Base-by-base conservation (phyloP, 2,113 vertebrate genomes). In the Ptychochromis oligacanthus region DNA sequence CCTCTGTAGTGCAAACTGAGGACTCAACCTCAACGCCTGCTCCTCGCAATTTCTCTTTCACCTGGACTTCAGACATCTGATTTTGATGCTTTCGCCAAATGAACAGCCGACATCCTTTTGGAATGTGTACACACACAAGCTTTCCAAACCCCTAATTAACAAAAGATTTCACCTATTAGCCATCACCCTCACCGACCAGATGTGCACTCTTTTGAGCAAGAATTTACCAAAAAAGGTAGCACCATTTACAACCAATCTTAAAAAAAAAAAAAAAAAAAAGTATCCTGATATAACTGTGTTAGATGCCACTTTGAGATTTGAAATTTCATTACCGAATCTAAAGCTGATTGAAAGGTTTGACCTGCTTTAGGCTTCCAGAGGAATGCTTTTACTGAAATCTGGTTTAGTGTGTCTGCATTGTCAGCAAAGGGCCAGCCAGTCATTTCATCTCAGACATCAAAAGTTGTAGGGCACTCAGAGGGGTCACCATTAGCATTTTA, bases 401-500 rank as follows among this genome's bases (percentile, higher is more conserved):
- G 14, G 17, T 43, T 60, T 52, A 77, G 34, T 26, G 79, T 22
- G 81, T 43, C 65, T 26, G 46, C 55, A 72, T 82, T 89, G 80
- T 89, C 49, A 77, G 62, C 70, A 46, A 80, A 84, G 57, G 52
- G 38, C 34, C 62, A 43, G 74, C 14, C 36, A 72, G 49, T 77
- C 74, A 56, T 24, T 81, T 57, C 67, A 31, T 43, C 43, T 64
- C 62, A 14, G 9, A 81, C 77, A 85, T 87, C 78, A 89, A 86
- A 92, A 90, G 86, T 49, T 46, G 24, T 55, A 40, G 77, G 75
- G 26, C 18, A 15, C 64, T 81, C 79, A 83, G 56, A 81, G 59
- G 79, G 75, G 86, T 91, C 90, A 85, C 87, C 77, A 95, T 95
- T 93, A 91, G 89, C 92, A 90, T 89, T 92, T 95, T 94, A 91